A percentile compares a stretch with the other conserved stretches of the same genome.
phyloP scores from a whole-genome alignment of 2,113 vertebrate genomes.

The Galemys pyrenaicus region DNA sequence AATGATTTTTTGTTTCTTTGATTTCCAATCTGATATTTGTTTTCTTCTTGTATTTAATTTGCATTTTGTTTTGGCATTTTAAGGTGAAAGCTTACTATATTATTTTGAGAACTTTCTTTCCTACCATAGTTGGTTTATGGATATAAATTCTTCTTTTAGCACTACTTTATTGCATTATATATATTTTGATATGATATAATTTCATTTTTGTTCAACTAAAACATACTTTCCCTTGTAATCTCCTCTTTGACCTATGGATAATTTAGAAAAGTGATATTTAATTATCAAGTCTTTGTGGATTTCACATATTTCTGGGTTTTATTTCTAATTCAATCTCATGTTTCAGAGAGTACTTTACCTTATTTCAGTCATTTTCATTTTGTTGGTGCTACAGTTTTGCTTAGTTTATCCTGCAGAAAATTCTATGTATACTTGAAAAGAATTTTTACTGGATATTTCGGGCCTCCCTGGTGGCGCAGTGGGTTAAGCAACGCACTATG shows the following conservation, averaged over 20 bases:
- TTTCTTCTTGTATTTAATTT: conserved; percentile 15
- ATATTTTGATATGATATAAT: neutral
- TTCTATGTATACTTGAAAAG: neutral
- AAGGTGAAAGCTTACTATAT: neutral
- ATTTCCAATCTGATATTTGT: neutral
- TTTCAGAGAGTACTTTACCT: conserved; percentile 4
- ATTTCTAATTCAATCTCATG: conserved; percentile 45
- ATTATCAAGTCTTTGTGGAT: neutral
- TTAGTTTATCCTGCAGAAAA: neutral
- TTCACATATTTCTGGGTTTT: neutral
- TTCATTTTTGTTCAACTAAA: neutral
- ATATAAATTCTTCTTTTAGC: neutral
- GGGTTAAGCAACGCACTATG: no score
- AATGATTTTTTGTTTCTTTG: neutral
- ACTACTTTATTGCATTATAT: neutral
- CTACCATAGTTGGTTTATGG: neutral
- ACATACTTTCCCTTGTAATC: neutral
- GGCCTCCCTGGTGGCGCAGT: no score
- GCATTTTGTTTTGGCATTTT: neutral
- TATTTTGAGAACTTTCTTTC: conserved; percentile 18
- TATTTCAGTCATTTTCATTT: neutral
- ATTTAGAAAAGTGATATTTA: conserved; percentile 21
- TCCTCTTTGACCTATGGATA: neutral
- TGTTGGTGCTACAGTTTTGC: neutral
- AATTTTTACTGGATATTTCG: neutral